Evolutionary conservation across 2,888 invertebrate genomes (phyloP), one percentile per base, ranked within the genome.

Genomic region (Aleiodes alternator): DNA sequence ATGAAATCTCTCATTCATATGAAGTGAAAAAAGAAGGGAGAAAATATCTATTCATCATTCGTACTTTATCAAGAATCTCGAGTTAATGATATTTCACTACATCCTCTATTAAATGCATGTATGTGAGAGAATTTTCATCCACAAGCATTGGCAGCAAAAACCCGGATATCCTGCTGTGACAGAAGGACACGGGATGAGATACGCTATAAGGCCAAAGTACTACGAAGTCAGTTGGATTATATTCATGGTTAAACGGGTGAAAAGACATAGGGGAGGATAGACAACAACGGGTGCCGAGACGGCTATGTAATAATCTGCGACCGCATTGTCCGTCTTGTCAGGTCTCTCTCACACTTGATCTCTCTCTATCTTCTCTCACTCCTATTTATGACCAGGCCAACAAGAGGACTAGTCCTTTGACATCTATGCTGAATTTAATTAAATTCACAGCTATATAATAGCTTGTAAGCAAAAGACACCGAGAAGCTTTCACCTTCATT

Each of bases 241-340:
- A 77, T 73, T 64, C 43, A 23, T 23, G 48, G 14, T 16, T 16
- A 34, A 61, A n/a, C 38, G 23, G 61, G 61, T 61, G 61, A 16
- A 61, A 38, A 57, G 31, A n/a, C 75, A 75, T 71, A 68, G 66
- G 66, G 64, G 68, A 34, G 43, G 69, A 48, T 29, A 50, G 72
- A 76, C 75, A 77, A 75, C 73, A 14, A 69, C 64, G 76, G 72
- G 74, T 57, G 66, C 66, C 77, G 64, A 85, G 84, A 82, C 82
- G 85, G 83, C 86, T 85, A 88, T 87, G 87, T 88, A 88, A 88
- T 88, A 88, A 88, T 88, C 88, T 85, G 85, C 86, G 87, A 87
- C 87, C 85, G 87, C 87, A 89, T 88, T 88, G 88, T 88, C 89
- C 88, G 87, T 89, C 88, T 88, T 88, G 84, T 85, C 83, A 82